Conservation (phyloP, 1,140 invertebrate species). For the Holcopasites calliopsidis region DNA sequence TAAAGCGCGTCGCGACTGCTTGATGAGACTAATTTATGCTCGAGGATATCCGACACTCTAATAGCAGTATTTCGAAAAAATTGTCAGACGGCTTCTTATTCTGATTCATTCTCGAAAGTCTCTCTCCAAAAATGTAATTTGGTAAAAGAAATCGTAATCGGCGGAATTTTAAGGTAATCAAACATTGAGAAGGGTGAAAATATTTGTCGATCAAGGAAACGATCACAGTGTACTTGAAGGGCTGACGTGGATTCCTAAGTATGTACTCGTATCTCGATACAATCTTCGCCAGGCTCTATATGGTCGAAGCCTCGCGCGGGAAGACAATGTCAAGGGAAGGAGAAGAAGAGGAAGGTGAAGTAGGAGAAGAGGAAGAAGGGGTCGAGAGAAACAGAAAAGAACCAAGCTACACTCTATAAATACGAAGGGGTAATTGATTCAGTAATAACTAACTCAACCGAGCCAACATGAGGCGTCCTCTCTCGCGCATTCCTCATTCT, state of each 20-base stretch:
- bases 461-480: slow-evolving; percentile 52
- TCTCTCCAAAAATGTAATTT: too few species aligned
- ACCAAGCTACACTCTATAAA: slow-evolving; percentile 78
- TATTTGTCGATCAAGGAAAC: not conserved
- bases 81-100: too few species aligned
- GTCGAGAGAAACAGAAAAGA: slow-evolving; percentile 59
- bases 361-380: slow-evolving; percentile 42
- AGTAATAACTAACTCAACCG: slow-evolving; percentile 78
- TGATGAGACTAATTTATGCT: too few species aligned
- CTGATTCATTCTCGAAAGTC: too few species aligned
- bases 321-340: slow-evolving; percentile 51
- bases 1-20: too few species aligned
- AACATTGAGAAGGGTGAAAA: not conserved
- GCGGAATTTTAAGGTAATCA: too few species aligned
- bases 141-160: not conserved
- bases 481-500: slow-evolving; percentile 53
- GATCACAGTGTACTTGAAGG: slow-evolving; percentile 61
- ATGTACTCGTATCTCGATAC: slow-evolving; percentile 71
- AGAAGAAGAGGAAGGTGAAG: slow-evolving; percentile 35
- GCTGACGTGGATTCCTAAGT: slow-evolving; percentile 70
- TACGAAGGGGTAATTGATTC: slow-evolving; percentile 77
- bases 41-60: too few species aligned
- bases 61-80: too few species aligned
- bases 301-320: slow-evolving; percentile 39
- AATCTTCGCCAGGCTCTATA: slow-evolving; percentile 58